A percentile compares a stretch with the other conserved stretches of the same genome.
phyloP scores from a whole-genome alignment of 2,797 vertebrate species.

The Tolypeutes matacus region DNA sequence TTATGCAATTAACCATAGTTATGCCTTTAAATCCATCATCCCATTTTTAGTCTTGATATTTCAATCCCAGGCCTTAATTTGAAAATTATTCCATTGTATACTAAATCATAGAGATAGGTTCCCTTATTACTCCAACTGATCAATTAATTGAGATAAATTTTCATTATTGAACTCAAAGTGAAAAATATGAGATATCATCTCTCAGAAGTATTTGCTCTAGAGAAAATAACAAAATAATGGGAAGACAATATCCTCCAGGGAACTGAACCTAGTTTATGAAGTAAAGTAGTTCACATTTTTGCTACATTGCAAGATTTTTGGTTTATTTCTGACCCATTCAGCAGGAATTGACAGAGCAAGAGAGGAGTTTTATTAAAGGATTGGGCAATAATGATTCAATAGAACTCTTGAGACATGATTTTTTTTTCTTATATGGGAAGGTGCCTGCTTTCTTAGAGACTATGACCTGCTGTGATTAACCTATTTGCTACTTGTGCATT shows the following conservation, averaged over 20 bases:
- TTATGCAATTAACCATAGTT: slow-evolving; percentile 21
- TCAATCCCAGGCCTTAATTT: neutral
- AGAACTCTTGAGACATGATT: slow-evolving; percentile 63
- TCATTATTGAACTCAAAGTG: neutral
- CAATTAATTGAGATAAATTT: neutral
- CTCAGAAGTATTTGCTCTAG: neutral
- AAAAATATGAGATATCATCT: neutral
- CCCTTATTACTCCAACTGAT: neutral
- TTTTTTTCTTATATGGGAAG: slow-evolving; percentile 29
- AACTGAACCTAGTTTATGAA: slow-evolving; percentile 68
- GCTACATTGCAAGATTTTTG: slow-evolving; percentile 51
- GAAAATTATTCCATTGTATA: neutral
- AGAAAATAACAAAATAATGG: neutral
- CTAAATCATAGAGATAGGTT: slow-evolving; percentile 20
- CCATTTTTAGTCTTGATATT: slow-evolving; percentile 53
- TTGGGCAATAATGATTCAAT: slow-evolving; percentile 65
- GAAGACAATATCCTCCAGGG: slow-evolving; percentile 28
- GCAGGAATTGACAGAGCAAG: slow-evolving; percentile 68
- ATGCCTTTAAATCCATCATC: neutral
- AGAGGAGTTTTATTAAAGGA: slow-evolving; percentile 74
- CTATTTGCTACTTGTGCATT: slow-evolving; percentile 42
- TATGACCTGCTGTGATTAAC: slow-evolving; percentile 10
- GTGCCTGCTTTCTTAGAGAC: slow-evolving; percentile 52
- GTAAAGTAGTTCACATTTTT: slow-evolving; percentile 64
- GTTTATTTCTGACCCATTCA: slow-evolving; percentile 71